Evolutionary conservation across 1,140 invertebrate species (phyloP), one percentile per base, ranked within the genome.

Genomic region (Drosophila triauraria): DNA sequence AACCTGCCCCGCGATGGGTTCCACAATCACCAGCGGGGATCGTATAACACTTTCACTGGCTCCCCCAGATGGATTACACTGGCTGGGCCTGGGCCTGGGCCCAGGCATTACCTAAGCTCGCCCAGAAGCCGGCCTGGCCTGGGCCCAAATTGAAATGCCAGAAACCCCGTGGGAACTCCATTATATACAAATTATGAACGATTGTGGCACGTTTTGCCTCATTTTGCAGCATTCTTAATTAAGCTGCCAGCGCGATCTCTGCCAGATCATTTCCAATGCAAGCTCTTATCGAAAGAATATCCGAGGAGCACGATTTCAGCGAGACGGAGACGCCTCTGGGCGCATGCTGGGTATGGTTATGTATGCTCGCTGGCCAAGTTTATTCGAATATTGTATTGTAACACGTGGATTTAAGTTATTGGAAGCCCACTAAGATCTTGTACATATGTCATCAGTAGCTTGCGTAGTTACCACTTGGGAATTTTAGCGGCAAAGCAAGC

Each of bases 211-310:
- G 68, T 74, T 69, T 67, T 20, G 23, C 53, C 64, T 50, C 44
- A 56, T 71, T 60, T 68, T 84, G 70, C 35, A 56, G 72, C 78
- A 84, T 84, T 85, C 76, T 69, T 85, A 85, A 88, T 88, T 88
- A 90, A 85, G 65, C 74, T 74, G 58, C 74, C 77, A 68, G 63
- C 62, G 35, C 47, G 76, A 78, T 70, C 58, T 68, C 72, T 51
- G 44, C 69, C 61, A 79, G 69, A 69, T 80, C 58, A 69, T 63
- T 67, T 62, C 32, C 63, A 68, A 53, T 64, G 44, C 43, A 59
- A 69, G 42, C 43, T 61, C 65, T 82, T 84, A 83, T 88, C 84
- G 77, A 76, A 54, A 57, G 54, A 78, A 87, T 54, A 77, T 88
- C 76, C 65, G 64, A 53, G 47, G 40, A 46, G 76, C 84, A 83